A percentile compares a stretch with the other conserved stretches of the same genome.
These are phyloP conservation scores for Amblyjoppa proteus DNA, from an alignment of 2,888 invertebrate genomes.

Conservation along the genomic window DNA sequence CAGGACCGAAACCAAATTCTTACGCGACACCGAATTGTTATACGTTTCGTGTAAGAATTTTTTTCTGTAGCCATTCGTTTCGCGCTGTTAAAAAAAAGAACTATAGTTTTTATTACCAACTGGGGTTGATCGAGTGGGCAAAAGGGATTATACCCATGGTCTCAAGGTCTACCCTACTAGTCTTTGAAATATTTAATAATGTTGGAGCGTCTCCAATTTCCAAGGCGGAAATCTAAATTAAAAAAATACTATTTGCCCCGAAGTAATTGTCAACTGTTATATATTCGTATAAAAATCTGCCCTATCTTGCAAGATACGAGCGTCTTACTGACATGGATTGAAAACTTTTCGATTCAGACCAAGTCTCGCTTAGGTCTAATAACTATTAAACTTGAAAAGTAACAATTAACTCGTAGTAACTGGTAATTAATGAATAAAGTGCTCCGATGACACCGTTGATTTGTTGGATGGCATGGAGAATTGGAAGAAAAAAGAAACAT, in stretches of 20 bases:
- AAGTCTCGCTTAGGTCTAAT: background rate
- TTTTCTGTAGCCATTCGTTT: no score
- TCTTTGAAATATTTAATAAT: conserved; percentile 12
- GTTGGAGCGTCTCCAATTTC: background rate
- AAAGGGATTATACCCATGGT: background rate
- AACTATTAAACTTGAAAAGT: conserved; percentile 4
- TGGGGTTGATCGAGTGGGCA: background rate
- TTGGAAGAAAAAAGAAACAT: conserved; percentile 22
- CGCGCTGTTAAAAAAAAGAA: background rate
- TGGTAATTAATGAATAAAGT: background rate
- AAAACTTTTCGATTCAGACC: background rate
- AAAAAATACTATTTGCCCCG: conserved; percentile 3
- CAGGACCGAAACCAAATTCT: no score
- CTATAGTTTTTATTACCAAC: background rate
- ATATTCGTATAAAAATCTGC: background rate
- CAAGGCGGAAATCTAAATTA: background rate
- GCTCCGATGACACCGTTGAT: background rate
- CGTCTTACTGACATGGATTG: background rate
- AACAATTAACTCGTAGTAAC: conserved; percentile 5
- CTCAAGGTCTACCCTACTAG: background rate
- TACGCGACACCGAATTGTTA: no score
- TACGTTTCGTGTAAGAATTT: no score
- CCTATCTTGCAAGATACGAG: background rate
- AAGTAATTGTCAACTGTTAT: background rate
- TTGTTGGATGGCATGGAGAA: background rate